Conservation (phyloP, 2,113 vertebrate genomes). For the Scartelaos histophorus region DNA sequence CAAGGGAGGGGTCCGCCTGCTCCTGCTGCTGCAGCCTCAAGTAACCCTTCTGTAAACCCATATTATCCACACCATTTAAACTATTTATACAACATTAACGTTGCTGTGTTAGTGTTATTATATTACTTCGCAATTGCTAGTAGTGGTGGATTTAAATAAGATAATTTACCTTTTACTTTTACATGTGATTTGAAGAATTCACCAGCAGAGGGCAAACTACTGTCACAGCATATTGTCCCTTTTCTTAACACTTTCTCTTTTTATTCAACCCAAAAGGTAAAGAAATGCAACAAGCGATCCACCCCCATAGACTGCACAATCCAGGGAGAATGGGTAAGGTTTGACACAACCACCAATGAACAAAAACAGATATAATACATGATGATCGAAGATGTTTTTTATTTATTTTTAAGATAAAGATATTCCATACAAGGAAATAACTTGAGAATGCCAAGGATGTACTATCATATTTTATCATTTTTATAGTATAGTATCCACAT, state of each 20-base stretch:
- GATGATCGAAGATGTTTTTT: no score
- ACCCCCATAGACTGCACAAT: background rate
- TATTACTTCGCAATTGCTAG: background rate
- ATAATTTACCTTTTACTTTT: background rate
- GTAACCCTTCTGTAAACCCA: slow-evolving; percentile 16
- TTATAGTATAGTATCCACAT: background rate
- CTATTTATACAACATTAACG: background rate
- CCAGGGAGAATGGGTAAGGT: background rate
- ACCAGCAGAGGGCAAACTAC: slow-evolving; percentile 54
- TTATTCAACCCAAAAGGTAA: slow-evolving; percentile 11
- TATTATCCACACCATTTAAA: background rate
- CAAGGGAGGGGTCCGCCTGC: slow-evolving; percentile 19
- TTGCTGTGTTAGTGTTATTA: background rate
- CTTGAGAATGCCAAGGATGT: no score
- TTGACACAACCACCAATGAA: background rate
- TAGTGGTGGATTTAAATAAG: background rate
- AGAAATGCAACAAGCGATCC: slow-evolving; percentile 30
- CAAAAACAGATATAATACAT: background rate
- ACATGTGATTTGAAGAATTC: background rate
- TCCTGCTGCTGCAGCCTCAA: slow-evolving; percentile 8
- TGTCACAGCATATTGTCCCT: slow-evolving; percentile 7
- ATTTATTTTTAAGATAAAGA: background rate
- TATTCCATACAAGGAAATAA: background rate
- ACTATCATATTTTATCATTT: background rate
- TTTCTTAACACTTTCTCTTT: slow-evolving; percentile 21